Evolutionary conservation across 2,797 vertebrate species (phyloP).

Genomic region (Coregonus suidteri): DNA sequence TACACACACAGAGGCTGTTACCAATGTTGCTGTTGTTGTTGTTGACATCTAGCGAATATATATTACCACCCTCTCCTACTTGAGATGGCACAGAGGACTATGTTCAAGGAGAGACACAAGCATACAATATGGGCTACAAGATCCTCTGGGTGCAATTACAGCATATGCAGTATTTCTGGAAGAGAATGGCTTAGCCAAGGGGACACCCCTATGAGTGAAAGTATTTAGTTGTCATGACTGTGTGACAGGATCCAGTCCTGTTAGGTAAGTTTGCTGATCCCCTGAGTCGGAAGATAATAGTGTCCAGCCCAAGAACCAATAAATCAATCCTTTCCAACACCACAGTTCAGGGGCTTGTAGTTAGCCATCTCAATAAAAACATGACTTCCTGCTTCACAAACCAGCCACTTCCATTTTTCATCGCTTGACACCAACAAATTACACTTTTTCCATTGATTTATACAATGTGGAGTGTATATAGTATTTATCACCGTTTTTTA

Average conservation of each 20-base stretch:
- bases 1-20: neutral
- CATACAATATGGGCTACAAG: conserved; percentile 70
- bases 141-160: conserved; percentile 78
- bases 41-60: no score
- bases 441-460: conserved; percentile 12
- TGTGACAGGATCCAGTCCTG: conserved; percentile 81
- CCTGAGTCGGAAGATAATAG: conserved; percentile 87
- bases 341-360: no score
- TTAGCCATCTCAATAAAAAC: conserved; percentile 35
- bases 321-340: conserved; percentile 87
- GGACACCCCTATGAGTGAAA: conserved; percentile 76
- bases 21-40: neutral
- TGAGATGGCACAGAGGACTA: conserved; percentile 69
- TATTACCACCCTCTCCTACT: conserved; percentile 35
- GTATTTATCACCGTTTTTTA: neutral
- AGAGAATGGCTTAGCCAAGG: conserved; percentile 61
- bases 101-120: conserved; percentile 62
- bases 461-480: conserved; percentile 3
- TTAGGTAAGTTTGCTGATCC: conserved; percentile 80
- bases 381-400: conserved; percentile 37
- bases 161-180: conserved; percentile 57
- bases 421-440: conserved; percentile 7
- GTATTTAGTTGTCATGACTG: conserved; percentile 82
- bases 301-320: conserved; percentile 84
- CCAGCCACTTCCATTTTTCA: conserved; percentile 21